Base-by-base conservation (phyloP, 2,888 invertebrate genomes). In the Drosophila formosana region DNA sequence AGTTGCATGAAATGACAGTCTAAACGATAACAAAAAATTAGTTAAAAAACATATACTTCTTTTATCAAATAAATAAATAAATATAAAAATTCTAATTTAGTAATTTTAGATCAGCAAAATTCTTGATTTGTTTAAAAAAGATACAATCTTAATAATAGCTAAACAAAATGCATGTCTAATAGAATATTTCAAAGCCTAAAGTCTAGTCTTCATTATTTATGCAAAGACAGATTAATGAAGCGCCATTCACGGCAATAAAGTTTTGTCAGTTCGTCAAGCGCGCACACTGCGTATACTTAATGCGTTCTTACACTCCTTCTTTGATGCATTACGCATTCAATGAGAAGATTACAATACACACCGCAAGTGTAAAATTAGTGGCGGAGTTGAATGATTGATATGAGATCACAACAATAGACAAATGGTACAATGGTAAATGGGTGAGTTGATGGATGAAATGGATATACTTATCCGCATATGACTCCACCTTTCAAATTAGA, bases 401-500 rank as follows among this genome's bases (percentile, higher is more conserved):
- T 34, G 23, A 25, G 43, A 8, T 43, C 11, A 32, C 28, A 13
- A 39, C 39, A 39, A 39, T 39, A 39, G 39, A 30, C 30, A 47
- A 47, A 47, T 47, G 28, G n/a, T n/a, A 23, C 53, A 41, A 23
- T 43, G 34, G 34, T n/a, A 37, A 37, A 37, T 37, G 30, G 8
- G 18, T 32, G n/a, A 32, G 43, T 55, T 45, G 45, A 56, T 56
- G 25, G 6, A 56, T 56, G 55, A 56, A 34, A 56, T 56, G 23
- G 55, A 56, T 32, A n/a, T 25, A 45, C 32, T 45, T 56, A 56
- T 32, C 32, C 32, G 45, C 45, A 13, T 34, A 9, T 34, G 45
- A 56, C 45, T 56, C 45, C 55, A 56, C 45, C 45, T 45, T 34
- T 45, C 25, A 26, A 45, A 26, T 9, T 3, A 32, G 45, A 56